Percentiles rank a stretch among this genome's conserved stretches.
These are phyloP conservation scores for Mylabris phalerata DNA, from an alignment of 1,140 invertebrate species.

Conservation along the genomic window DNA sequence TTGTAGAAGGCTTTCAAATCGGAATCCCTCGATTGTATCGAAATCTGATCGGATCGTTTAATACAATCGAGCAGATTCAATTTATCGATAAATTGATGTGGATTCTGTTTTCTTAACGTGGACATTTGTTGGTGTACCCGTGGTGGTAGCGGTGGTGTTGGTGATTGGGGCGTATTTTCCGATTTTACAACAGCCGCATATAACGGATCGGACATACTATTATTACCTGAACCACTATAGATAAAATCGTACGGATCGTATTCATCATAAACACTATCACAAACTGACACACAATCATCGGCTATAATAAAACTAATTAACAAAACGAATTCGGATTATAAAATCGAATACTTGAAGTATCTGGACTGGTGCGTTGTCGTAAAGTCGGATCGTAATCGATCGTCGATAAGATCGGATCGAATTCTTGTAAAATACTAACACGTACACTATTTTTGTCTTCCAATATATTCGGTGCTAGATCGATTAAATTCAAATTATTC, in stretches of 20 bases:
- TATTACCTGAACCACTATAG: slow-evolving; percentile 62
- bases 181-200: slow-evolving; percentile 67
- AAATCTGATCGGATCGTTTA: slow-evolving; percentile 21
- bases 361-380: background rate
- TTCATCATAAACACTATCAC: slow-evolving; percentile 71
- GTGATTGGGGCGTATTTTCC: slow-evolving; percentile 51
- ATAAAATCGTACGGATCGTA: slow-evolving; percentile 76
- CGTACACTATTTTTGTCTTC: slow-evolving; percentile 53
- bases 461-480: slow-evolving; percentile 40
- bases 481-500: slow-evolving; percentile 45
- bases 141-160: slow-evolving; percentile 47
- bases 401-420: slow-evolving; percentile 63
- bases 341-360: background rate
- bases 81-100: slow-evolving; percentile 9
- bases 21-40: slow-evolving; percentile 46
- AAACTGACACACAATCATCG: slow-evolving; percentile 49
- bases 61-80: slow-evolving; percentile 45
- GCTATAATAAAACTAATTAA: slow-evolving; percentile 2
- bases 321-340: slow-evolving; percentile 2
- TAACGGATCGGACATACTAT: slow-evolving; percentile 62
- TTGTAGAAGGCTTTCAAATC: slow-evolving; percentile 73
- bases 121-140: slow-evolving; percentile 11
- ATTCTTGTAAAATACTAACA: slow-evolving; percentile 75
- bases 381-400: background rate
- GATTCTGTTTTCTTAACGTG: background rate